Base-by-base conservation (phyloP, 1,140 invertebrate genomes). In the Sycophaga agraensis region DNA sequence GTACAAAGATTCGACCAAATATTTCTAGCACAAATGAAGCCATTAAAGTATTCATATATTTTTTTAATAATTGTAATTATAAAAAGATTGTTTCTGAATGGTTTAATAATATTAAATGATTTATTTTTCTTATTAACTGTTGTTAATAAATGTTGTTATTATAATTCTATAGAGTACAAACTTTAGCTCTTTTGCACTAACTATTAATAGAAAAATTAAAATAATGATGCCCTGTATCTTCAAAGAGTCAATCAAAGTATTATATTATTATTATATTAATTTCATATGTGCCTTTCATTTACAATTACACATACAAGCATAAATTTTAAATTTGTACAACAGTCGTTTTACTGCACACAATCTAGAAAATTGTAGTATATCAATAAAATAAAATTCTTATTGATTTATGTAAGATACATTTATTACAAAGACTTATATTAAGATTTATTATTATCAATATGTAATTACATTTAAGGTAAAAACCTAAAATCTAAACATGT, bases 41-140 rank as follows among this genome's bases (percentile, higher is more conserved):
- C 9, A 53, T 14, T 11, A 16, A 37, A 37, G 28, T 42, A 53
- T 26, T 39, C 22, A 40, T n/a, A 21, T 56, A 59, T 50, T 50
- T 59, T 42, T 50, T 4, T 43, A 59, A 12, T 24, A 7, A 35
- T 22, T 31, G 42, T 45, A 14, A 35, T 35, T 40, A 22, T 43
- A 21, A 2, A 56, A 56, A 16, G 11, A 31, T 31, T 4, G 5
- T 14, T 50, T 59, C 1, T 12, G 17, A 34, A 42, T 50, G 28
- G 17, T 31, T 40, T 24, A 43, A 14, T 9, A 51, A 5, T n/a
- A n/a, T n/a, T n/a, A 49, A 40, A 26, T 46, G 8, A 43, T 16
- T 34, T 51, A 58, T 59, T 59, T 59, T 59, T 59, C 17, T 59
- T 28, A 59, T 53, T 46, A 45, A 14, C 53, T 51, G 53, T 59